These are phyloP conservation scores for Melanerpes aurifrons DNA, from an alignment of 2,113 vertebrate species.

Conservation along the genomic window DNA sequence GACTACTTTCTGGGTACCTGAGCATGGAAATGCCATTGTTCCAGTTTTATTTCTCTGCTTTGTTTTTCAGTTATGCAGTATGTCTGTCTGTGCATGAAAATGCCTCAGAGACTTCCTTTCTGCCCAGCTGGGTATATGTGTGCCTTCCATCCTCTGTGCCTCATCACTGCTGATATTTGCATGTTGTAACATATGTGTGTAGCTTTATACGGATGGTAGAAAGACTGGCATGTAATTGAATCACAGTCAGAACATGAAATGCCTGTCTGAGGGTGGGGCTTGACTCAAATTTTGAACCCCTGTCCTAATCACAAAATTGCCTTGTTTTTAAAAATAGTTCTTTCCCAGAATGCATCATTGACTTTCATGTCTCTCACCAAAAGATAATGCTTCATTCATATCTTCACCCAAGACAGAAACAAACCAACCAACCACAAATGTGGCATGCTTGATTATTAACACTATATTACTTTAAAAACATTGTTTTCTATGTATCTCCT, in stretches of 20 bases:
- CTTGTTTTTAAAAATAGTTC: background rate
- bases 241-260: background rate
- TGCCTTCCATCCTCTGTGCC: background rate
- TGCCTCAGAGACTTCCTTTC: background rate
- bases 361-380: background rate
- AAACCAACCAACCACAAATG: background rate
- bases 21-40: background rate
- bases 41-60: background rate
- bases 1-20: background rate
- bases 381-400: background rate
- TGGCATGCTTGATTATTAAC: background rate
- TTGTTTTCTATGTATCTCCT: background rate
- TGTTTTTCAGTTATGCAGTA: background rate
- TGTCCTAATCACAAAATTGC: background rate
- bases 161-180: background rate
- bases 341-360: background rate
- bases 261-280: background rate
- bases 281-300: background rate
- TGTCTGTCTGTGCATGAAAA: background rate
- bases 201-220: background rate
- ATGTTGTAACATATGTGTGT: background rate
- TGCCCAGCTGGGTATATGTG: background rate
- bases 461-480: background rate
- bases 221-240: background rate
- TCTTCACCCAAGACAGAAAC: background rate